phyloP scores from a whole-genome alignment of 1,140 invertebrate genomes.

The Leptinotarsa defecta region DNA sequence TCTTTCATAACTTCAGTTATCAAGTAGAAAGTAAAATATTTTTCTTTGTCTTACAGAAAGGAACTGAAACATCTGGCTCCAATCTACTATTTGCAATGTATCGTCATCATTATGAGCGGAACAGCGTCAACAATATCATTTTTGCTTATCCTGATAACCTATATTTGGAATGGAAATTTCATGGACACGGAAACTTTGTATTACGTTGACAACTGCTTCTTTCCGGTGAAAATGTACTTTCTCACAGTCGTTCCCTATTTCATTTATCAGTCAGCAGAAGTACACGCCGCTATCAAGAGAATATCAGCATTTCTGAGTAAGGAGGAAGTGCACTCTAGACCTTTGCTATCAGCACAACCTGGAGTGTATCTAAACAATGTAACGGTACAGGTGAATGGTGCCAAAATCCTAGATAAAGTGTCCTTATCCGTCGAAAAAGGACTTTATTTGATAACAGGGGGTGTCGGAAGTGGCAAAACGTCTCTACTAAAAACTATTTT shows the following conservation, averaged over 20 bases:
- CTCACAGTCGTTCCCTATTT: conserved; percentile 75
- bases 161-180: conserved; percentile 67
- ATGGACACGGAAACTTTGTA: conserved; percentile 78
- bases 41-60: background rate
- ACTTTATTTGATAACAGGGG: background rate
- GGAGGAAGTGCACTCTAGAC: conserved; percentile 26
- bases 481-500: background rate
- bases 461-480: background rate
- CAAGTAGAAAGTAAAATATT: background rate
- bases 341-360: conserved; percentile 26
- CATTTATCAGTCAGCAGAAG: conserved; percentile 63
- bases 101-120: conserved; percentile 49
- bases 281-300: conserved; percentile 39
- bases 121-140: conserved; percentile 68
- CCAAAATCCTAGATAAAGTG: conserved; percentile 59
- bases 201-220: conserved; percentile 75
- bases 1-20: too few relatives aligned
- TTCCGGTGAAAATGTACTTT: conserved; percentile 71
- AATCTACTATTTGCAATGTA: conserved; percentile 47
- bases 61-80: conserved; percentile 43
- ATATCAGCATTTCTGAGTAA: conserved; percentile 36
- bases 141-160: conserved; percentile 67
- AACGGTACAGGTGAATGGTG: conserved; percentile 31
- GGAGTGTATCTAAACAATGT: conserved; percentile 39
- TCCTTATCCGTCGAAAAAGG: conserved; percentile 20